Percentiles rank a stretch among this genome's conserved stretches.
Conservation (phyloP, 1,140 invertebrate genomes). For the Lucilia sericata region DNA sequence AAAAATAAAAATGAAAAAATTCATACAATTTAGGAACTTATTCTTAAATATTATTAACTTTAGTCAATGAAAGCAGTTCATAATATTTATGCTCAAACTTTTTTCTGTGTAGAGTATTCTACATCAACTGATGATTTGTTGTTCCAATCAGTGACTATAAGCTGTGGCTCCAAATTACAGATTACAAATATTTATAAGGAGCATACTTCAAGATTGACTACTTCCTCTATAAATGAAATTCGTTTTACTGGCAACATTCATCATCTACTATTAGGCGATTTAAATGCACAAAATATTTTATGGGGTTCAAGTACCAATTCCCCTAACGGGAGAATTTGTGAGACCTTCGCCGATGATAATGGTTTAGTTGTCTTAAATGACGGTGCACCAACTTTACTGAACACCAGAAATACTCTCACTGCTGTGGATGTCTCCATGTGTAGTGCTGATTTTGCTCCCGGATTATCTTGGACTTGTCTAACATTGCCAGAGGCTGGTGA, state of each 20-base stretch:
- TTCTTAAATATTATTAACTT: too few relatives aligned
- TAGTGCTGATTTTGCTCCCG: background rate
- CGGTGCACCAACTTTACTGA: background rate
- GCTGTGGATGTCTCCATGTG: constrained; percentile 8
- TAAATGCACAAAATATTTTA: background rate
- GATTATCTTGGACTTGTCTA: background rate
- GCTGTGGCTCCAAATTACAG: too few relatives aligned
- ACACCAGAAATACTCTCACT: background rate
- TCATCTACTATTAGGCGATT: background rate
- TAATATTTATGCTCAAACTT: too few relatives aligned
- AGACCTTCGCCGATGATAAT: background rate
- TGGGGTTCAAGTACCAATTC: background rate
- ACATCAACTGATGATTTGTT: too few relatives aligned
- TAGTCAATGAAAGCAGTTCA: too few relatives aligned
- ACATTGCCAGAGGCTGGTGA: background rate
- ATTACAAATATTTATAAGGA: too few relatives aligned
- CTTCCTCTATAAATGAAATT: background rate
- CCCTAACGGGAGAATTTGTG: background rate
- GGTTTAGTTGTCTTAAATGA: background rate
- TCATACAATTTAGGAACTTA: too few relatives aligned
- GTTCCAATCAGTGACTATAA: too few relatives aligned
- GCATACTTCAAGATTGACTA: background rate
- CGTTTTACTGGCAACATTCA: background rate
- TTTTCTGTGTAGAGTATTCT: too few relatives aligned
- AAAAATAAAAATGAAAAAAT: too few relatives aligned